Evolutionary conservation across 2,888 invertebrate genomes (phyloP).

Genomic region (Priocnemis perturbator): DNA sequence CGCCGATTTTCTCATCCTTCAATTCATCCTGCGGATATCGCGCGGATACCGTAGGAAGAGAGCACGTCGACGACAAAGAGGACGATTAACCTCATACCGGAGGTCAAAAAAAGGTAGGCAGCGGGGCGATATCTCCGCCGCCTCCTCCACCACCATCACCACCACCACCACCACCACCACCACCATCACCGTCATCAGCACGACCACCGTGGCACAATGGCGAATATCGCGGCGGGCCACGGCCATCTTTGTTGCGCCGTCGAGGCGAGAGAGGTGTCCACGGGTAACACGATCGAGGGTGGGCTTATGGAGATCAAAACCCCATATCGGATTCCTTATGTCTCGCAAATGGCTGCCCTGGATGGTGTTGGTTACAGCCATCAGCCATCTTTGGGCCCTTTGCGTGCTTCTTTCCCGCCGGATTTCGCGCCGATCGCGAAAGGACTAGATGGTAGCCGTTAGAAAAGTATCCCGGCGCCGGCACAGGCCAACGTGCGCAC

Average conservation of each 20-base stretch:
- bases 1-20: slow-evolving; percentile 35
- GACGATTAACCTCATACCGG: slow-evolving; percentile 56
- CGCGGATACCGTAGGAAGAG: slow-evolving; percentile 28
- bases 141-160: slow-evolving; percentile 35
- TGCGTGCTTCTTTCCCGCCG: slow-evolving; percentile 61
- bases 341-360: slow-evolving; percentile 71
- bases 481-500: not conserved
- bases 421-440: slow-evolving; percentile 20
- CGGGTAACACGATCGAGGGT: slow-evolving; percentile 74
- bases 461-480: not conserved
- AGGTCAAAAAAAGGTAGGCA: slow-evolving; percentile 47
- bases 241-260: slow-evolving; percentile 59
- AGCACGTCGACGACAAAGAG: slow-evolving; percentile 54
- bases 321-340: slow-evolving; percentile 71
- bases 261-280: slow-evolving; percentile 55
- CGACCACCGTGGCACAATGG: slow-evolving; percentile 42
- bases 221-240: slow-evolving; percentile 52
- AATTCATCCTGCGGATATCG: slow-evolving; percentile 24
- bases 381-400: slow-evolving; percentile 71
- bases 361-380: slow-evolving; percentile 72
- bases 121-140: not conserved
- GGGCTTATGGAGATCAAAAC: slow-evolving; percentile 73
- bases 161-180: slow-evolving; percentile 24
- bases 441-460: no score
- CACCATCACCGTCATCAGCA: slow-evolving; percentile 36